phyloP scores from a whole-genome alignment of 2,113 vertebrate species.

The Mobula birostris region DNA sequence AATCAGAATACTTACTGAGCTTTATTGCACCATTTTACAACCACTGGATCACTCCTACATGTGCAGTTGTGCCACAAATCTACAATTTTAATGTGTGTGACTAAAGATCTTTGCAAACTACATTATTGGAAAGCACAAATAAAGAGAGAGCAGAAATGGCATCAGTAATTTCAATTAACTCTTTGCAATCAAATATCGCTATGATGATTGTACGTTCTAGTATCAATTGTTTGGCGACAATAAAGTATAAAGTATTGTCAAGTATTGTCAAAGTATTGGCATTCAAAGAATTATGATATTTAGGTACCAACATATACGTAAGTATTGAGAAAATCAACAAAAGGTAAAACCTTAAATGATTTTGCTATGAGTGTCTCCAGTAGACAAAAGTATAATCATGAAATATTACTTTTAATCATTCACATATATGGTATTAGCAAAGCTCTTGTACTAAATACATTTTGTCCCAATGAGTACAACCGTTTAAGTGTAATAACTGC shows the following conservation, averaged over 20 bases:
- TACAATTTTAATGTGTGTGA: neutral
- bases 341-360: too few relatives aligned
- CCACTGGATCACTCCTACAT: neutral
- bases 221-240: too few relatives aligned
- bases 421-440: neutral
- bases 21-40: neutral
- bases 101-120: neutral
- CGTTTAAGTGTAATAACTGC: neutral
- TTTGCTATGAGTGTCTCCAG: neutral
- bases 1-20: neutral
- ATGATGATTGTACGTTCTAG: too few relatives aligned
- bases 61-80: neutral
- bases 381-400: neutral
- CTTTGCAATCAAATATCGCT: neutral
- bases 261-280: too few relatives aligned
- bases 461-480: neutral
- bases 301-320: neutral
- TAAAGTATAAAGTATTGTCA: too few relatives aligned
- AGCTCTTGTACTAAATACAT: neutral
- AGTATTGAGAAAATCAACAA: neutral
- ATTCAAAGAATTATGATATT: neutral
- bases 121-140: neutral
- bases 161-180: neutral
- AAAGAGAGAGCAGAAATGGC: neutral
- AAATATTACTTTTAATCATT: neutral